A percentile compares a stretch with the other conserved stretches of the same genome.
These are phyloP conservation scores for Anastrepha ludens DNA, from an alignment of 1,140 invertebrate species.

Conservation along the genomic window DNA sequence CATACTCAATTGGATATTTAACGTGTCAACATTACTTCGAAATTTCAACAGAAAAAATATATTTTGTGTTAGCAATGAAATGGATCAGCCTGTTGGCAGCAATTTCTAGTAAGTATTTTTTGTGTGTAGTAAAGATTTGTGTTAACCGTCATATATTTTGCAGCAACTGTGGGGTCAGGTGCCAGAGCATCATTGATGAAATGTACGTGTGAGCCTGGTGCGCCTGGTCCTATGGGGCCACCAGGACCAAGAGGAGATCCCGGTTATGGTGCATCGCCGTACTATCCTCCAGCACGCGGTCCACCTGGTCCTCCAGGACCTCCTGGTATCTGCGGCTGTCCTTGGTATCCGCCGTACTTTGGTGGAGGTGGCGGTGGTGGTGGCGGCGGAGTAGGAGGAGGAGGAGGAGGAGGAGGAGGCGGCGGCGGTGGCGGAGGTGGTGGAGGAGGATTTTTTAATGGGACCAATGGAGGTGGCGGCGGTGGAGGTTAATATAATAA, in stretches of 20 bases:
- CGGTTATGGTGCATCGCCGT: neutral
- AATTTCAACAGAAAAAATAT: neutral
- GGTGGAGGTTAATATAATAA: neutral
- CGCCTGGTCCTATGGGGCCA: slow-evolving; percentile 18
- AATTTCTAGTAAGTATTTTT: neutral
- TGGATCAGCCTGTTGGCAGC: neutral
- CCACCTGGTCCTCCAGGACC: slow-evolving; percentile 41
- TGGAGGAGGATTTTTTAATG: neutral
- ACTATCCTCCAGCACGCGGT: slow-evolving; percentile 19
- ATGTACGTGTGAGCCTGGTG: slow-evolving; percentile 48
- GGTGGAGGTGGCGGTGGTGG: neutral
- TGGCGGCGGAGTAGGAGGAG: slow-evolving; percentile 32
- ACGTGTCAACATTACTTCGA: neutral
- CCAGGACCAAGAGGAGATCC: slow-evolving; percentile 45
- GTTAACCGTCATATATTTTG: neutral
- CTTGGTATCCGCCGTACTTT: neutral
- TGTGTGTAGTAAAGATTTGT: neutral
- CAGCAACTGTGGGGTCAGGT: neutral
- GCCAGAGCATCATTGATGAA: slow-evolving; percentile 32
- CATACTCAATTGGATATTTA: neutral
- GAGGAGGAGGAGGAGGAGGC: slow-evolving; percentile 33
- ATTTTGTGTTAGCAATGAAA: neutral
- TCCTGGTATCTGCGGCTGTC: slow-evolving; percentile 38
- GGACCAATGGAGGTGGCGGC: neutral
- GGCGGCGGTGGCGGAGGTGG: slow-evolving; percentile 37